A percentile compares a stretch with the other conserved stretches of the same genome.
Conservation (phyloP, 2,797 vertebrate genomes). For the Antrozous pallidus region DNA sequence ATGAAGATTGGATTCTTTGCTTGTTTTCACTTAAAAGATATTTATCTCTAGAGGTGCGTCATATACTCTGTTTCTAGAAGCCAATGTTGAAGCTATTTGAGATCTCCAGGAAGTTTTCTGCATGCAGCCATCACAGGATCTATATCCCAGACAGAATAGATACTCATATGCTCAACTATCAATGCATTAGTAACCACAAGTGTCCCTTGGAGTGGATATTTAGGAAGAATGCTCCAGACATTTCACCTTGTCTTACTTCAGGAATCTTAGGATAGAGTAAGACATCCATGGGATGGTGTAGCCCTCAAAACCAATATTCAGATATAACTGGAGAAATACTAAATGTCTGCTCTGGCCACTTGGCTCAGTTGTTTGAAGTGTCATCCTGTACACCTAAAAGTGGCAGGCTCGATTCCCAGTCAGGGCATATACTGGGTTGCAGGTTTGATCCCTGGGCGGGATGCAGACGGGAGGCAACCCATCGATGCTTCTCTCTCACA, state of each 20-base stretch:
- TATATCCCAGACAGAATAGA: neutral
- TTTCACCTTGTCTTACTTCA: neutral
- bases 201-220: neutral
- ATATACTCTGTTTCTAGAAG: neutral
- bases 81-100: neutral
- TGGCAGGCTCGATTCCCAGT: too few relatives aligned
- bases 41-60: neutral
- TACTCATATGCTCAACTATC: neutral
- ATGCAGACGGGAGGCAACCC: neutral
- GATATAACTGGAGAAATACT: neutral
- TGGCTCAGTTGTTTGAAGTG: neutral
- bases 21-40: neutral
- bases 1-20: neutral
- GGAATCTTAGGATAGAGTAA: neutral
- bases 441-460: neutral
- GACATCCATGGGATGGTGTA: neutral
- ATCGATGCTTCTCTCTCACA: neutral
- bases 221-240: neutral
- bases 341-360: neutral
- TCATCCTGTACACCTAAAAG: neutral
- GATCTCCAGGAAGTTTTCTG: neutral
- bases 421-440: too few relatives aligned
- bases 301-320: neutral
- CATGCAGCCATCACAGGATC: fast-evolving
- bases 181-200: neutral